Base-by-base conservation (phyloP, 2,888 invertebrate species). In the Brachyptera risi region DNA sequence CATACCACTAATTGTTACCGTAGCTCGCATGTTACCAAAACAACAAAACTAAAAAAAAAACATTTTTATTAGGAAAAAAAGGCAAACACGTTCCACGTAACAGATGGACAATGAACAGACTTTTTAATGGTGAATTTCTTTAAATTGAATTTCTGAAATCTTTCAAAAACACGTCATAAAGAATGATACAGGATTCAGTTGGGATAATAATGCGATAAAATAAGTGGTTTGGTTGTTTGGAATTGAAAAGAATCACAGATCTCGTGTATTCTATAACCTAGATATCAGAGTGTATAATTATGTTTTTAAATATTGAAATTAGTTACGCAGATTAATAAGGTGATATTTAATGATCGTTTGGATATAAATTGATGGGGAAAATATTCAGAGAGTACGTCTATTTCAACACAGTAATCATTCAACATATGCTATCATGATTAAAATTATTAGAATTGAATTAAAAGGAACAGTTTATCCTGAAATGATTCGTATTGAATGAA, bases 111-210 rank as follows among this genome's bases (percentile, higher is more conserved):
- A 19, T 54, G 54, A 17, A 17, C 2, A 26, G 26, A 24, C 7
- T 27, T 17, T 17, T n/a, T 24, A 21, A 19, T 44, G 44, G 15
- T 44, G 3, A 19, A 9, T 4, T 13, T 5, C 3, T 44, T 5
- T 37, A 21, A 37, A 17, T 37, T 37, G 37, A 31, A 31, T 51
- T 27, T 51, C 51, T 31, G 27, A 26, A 31, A 31, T 31, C 31
- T 19, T 54, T 54, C 11, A n/a, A 19, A 54, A 54, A 54, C 54
- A 54, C 37, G n/a, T 37, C 54, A 21, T 54, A 35, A 54, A 54
- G 37, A 31, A 44, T 40, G 7, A 35, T 9, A 35, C 35, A 35
- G 11, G 5, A 35, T 9, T 35, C 5, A 9, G 11, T 35, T 5
- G 5, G 35, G 11, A 11, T 35, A 35, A 11, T 35, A 9, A 35